Base-by-base conservation (phyloP, 53 echinoderm and acorn worm species). In the Patiria pectinifera region DNA sequence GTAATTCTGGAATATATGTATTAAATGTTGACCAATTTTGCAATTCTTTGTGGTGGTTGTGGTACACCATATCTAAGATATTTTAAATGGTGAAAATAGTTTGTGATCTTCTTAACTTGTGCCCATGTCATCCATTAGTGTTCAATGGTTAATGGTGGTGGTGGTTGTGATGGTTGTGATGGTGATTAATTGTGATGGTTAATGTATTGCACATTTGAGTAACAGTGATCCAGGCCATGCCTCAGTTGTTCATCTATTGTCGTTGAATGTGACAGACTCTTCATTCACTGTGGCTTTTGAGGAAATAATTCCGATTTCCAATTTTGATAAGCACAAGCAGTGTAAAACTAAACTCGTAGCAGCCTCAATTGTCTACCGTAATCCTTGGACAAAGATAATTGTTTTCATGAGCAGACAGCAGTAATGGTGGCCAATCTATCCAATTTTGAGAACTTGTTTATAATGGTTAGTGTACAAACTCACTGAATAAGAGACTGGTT, bases 1-100 rank as follows among this genome's bases (percentile, higher is more conserved):
- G 83, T 87, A 93, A 87, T 93, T 90, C 90, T 90, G 90, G 90
- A 90, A 90, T 80, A 90, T 90, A 81, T 90, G 79, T 90, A 90
- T 90, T 90, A 69, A 81, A 80, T 90, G 90, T 90, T 81, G 90
- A 90, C 81, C 80, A 81, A 23, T 81, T 80, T 80, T 90, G 90
- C 45, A 70, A 80, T 81, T 80, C 48, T 19, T 80, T 90, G 81
- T 90, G 81, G 62, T 90, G 90, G 90, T 90, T 80, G 90, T 90
- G 80, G 81, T 90, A 69, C 90, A 81, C 90, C 90, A 90, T 78
- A 69, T 89, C 89, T 90, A 90, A 48, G 6, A 62, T 90, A 69
- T 90, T 90, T 90, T 90, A 90, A 90, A 58, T 90, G 90, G 90
- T 90, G 81, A 90, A 35, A 80, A 80, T 80, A 80, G 80, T 90